These are phyloP conservation scores for Microplitis deprimator DNA, from an alignment of 2,888 invertebrate genomes.

Conservation along the genomic window DNA sequence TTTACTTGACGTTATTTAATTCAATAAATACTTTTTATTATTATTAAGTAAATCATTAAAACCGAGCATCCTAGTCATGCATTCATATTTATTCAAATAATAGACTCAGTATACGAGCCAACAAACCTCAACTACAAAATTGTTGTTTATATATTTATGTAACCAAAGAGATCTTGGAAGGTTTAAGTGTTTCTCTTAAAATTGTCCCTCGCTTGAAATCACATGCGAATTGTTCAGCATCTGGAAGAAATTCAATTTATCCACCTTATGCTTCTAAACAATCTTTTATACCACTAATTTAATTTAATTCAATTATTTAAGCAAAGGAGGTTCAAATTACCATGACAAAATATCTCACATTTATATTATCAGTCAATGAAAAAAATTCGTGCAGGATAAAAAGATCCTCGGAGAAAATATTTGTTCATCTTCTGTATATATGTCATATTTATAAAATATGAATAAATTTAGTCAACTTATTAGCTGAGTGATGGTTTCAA, in stretches of 20 bases:
- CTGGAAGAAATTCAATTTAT: constrained; percentile 29
- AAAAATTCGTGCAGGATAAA: no score
- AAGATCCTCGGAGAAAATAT: no score
- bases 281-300: background rate
- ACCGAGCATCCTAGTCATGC: background rate
- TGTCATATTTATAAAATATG: no score
- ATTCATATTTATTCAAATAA: background rate
- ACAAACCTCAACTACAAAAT: background rate
- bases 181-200: constrained; percentile 41
- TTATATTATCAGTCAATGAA: no score
- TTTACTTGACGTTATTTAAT: constrained; percentile 34
- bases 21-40: background rate
- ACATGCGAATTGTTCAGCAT: constrained; percentile 13
- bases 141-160: background rate
- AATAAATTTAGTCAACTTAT: no score
- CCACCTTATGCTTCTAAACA: constrained; percentile 1
- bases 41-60: background rate
- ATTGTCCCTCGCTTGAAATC: constrained; percentile 43
- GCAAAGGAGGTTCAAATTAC: background rate
- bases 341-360: background rate
- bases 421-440: no score
- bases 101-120: background rate
- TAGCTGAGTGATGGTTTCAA: no score
- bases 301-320: background rate
- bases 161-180: background rate